Evolutionary conservation across 2,797 vertebrate species (phyloP), one percentile per base, ranked within the genome.

Genomic region (Cetoscarus ocellatus): DNA sequence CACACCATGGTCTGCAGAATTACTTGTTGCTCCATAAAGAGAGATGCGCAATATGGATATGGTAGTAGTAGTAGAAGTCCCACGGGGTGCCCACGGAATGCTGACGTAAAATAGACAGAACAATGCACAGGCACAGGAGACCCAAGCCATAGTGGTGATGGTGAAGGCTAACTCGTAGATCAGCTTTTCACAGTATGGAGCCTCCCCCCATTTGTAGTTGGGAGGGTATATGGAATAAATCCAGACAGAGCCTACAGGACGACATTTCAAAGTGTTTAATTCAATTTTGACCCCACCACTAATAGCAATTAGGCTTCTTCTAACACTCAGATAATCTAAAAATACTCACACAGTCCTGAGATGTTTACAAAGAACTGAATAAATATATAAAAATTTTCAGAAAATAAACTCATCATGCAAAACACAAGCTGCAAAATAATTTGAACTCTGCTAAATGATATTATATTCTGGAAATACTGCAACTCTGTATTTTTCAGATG

Each of bases 141-240:
- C 45, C 92, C 92, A 93, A 10, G 79, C 0, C 17, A 91, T 4
- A 0, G 84, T 87, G 40, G 82, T 91, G 70, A 92, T 0, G 14
- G 48, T 11, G 13, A 93, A 92, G 0, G 91, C 90, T 61, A 92
- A 89, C 77, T 27, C 58, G 74, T 87, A 92, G 67, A 70, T 69
- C 1, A 17, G 77, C 70, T 18, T 85, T 43, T 90, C 55, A 68
- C 92, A 93, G 84, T 77, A 88, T 0, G 0, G 39, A 10, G 1
- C 1, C 0, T 0, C 1, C n/a, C 40, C 80, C 17, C 61, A 27
- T 36, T 38, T 35, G 80, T 88, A 89, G 67, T 50, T 60, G 8
- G 88, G 87, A 63, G 87, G 84, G 67, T 90, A 88, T 2, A 88
- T 36, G 14, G 62, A 39, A 51, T 90, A 93, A 67, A 92, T 45